phyloP scores from a whole-genome alignment of 1,140 invertebrate genomes.

The Cydia fagiglandana region DNA sequence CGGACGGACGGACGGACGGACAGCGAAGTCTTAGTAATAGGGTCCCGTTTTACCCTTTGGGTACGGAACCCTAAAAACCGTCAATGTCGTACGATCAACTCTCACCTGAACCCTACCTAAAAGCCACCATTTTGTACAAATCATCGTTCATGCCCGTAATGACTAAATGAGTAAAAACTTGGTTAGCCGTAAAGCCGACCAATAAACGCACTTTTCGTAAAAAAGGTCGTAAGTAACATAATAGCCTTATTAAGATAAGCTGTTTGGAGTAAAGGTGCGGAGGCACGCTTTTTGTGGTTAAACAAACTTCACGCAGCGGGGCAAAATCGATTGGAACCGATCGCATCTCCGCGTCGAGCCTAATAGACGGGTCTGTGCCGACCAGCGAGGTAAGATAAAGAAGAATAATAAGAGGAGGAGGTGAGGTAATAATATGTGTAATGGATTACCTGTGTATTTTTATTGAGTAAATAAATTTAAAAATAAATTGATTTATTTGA shows the following conservation, averaged over 20 bases:
- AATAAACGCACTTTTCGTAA: constrained; percentile 45
- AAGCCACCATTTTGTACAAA: constrained; percentile 21
- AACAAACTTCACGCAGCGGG: constrained; percentile 73
- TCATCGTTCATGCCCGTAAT: constrained; percentile 23
- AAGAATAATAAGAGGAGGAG: too few relatives aligned
- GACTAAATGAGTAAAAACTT: constrained; percentile 35
- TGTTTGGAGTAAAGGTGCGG: constrained; percentile 43
- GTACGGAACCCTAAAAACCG: too few relatives aligned
- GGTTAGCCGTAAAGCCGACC: constrained; percentile 50
- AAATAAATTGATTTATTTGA: too few relatives aligned
- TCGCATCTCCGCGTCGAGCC: constrained; percentile 61
- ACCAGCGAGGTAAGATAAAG: not conserved
- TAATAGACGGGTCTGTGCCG: constrained; percentile 41
- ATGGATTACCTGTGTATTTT: too few relatives aligned
- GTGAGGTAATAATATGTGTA: too few relatives aligned
- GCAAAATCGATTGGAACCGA: constrained; percentile 68
- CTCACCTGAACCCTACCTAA: constrained; percentile 4
- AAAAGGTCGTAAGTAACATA: not conserved
- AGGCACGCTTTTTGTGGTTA: constrained; percentile 59
- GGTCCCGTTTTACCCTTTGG: too few relatives aligned
- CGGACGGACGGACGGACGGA: too few relatives aligned
- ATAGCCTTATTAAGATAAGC: constrained; percentile 39
- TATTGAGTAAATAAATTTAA: too few relatives aligned
- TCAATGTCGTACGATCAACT: constrained; percentile 7
- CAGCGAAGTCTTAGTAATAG: too few relatives aligned